Evolutionary conservation across 2,113 vertebrate genomes (phyloP), one percentile per base, ranked within the genome.

Genomic region (Amphiprion percula): DNA sequence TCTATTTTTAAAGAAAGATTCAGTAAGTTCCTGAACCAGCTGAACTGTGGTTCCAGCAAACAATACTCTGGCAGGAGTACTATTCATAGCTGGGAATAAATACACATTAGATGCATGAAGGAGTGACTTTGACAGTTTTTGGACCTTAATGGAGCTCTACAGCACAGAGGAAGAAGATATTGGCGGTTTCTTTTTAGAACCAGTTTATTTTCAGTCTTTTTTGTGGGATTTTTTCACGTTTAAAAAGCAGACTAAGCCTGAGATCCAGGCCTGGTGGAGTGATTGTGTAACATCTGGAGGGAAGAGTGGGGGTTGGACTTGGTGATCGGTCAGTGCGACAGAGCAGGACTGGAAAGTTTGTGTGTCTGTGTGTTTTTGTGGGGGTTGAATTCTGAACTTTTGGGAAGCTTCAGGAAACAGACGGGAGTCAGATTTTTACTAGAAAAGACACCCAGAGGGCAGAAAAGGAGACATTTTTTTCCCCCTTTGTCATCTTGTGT

Each of bases 301-400:
- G 55, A 46, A 50, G 71, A 28, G 80, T 1, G 59, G 67, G 74
- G 60, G 70, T 49, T 64, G 83, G 14, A n/a, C 67, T 50, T 26
- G 14, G 41, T 64, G 44, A 73, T 64, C 7, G 76, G 82, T 82
- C 80, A 72, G 60, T 46, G 10, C 84, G 90, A 80, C 72, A 23
- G 24, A 79, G 56, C 28, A 63, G 28, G 47, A 23, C 70, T 87
- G 89, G 82, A 90, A 90, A 80, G 69, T 87, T 23, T 83, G 85
- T 69, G 80, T 83, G 5, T 68, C 28, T 73, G 52, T 70, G 64
- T 49, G 56, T 61, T 21, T 55, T 5, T n/a, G 37, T 54, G 54
- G 58, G 37, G 58, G 60, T 68, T 62, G 78, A 26, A 77, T 49
- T 37, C 68, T 26, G 24, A 66, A 64, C 66, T 56, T 84, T 72